Percentiles rank a stretch among this genome's conserved stretches.
These are phyloP conservation scores for Rhynchonycteris naso DNA, from an alignment of 2,797 vertebrate species.

Conservation along the genomic window DNA sequence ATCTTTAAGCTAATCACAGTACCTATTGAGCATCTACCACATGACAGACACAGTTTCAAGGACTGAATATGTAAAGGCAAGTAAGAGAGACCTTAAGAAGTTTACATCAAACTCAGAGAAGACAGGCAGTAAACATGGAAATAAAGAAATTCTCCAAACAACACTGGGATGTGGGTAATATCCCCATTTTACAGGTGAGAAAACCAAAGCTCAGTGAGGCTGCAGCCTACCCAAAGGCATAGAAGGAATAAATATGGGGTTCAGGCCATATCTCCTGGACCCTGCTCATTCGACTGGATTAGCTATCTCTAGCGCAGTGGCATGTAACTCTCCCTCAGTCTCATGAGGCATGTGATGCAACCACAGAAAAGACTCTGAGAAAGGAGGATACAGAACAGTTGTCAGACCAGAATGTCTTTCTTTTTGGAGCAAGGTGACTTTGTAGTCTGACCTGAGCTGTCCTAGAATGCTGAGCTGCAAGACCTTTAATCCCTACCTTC, in stretches of 20 bases:
- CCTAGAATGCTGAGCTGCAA: not conserved
- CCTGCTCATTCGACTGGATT: not conserved
- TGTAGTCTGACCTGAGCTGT: not conserved
- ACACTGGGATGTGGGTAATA: not conserved
- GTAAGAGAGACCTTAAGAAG: not conserved
- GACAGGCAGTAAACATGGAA: not conserved
- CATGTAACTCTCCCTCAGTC: not conserved
- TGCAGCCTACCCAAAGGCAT: not conserved
- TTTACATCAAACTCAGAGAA: not conserved
- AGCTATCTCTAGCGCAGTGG: not conserved
- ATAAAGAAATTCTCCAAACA: not conserved
- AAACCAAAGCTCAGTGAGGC: not conserved
- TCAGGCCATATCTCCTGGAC: not conserved
- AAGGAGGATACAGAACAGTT: not conserved
- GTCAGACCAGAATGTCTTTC: not conserved
- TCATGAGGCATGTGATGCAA: fast-evolving
- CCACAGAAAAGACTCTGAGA: not conserved
- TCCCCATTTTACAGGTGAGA: not conserved
- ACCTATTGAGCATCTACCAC: not conserved
- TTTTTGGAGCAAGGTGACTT: not conserved
- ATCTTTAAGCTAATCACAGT: not conserved
- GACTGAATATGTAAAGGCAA: not conserved
- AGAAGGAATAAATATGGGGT: not conserved
- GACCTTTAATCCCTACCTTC: not conserved
- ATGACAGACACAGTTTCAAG: not conserved